Conservation (phyloP, 2,797 vertebrate genomes). For the Cyprinella venusta region DNA sequence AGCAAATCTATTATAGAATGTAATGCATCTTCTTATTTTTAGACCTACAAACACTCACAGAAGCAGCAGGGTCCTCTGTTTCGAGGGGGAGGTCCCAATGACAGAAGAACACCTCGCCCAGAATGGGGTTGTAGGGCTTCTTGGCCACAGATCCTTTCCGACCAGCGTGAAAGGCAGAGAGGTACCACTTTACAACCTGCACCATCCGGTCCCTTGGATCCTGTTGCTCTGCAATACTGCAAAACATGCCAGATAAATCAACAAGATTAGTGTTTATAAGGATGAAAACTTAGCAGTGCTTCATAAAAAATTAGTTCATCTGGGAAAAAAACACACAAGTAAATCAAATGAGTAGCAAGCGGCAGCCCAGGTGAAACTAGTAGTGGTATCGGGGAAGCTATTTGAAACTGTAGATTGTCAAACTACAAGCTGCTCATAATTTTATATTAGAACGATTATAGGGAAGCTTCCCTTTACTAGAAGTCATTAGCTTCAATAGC, state of each 20-base stretch:
- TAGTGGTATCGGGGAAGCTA: neutral
- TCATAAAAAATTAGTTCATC: neutral
- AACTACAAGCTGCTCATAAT: neutral
- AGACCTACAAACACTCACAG: slow-evolving; percentile 63
- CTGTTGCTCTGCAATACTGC: slow-evolving; percentile 92
- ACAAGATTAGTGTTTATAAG: neutral
- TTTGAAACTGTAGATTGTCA: neutral
- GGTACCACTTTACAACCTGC: slow-evolving; percentile 96
- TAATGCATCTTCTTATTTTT: neutral
- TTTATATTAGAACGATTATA: neutral
- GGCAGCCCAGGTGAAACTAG: neutral
- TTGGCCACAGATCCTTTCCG: slow-evolving; percentile 98
- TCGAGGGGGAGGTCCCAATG: slow-evolving; percentile 92
- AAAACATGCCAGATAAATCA: slow-evolving; percentile 8
- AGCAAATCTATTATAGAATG: neutral
- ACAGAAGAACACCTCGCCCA: slow-evolving; percentile 97
- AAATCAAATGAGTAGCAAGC: neutral
- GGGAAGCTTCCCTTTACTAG: neutral
- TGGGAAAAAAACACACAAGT: neutral
- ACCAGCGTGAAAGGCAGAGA: slow-evolving; percentile 97
- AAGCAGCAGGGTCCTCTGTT: slow-evolving; percentile 80
- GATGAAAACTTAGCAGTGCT: neutral
- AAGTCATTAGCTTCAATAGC: neutral
- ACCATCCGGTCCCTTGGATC: slow-evolving; percentile 95
- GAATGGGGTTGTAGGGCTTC: slow-evolving; percentile 98